These are phyloP conservation scores for Petrolisthes cinctipes DNA, from an alignment of 2,888 invertebrate species.

Conservation along the genomic window DNA sequence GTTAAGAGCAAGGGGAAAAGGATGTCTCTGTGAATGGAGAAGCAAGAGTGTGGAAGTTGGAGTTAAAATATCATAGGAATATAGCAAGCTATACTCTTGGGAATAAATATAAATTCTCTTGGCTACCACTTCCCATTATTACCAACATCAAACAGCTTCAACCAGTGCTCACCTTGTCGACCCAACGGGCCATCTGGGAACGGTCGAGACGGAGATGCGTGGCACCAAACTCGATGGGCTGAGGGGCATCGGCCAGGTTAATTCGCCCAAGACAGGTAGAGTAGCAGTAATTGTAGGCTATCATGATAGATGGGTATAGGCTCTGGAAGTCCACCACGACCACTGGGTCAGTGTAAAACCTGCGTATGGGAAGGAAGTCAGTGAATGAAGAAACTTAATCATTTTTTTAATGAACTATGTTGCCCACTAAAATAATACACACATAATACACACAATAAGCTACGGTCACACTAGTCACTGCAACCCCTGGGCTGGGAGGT, in stretches of 20 bases:
- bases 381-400: no score
- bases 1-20: background rate
- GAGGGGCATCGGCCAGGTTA: conserved; percentile 78
- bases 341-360: conserved; percentile 93
- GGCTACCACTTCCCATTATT: no score
- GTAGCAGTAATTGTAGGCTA: conserved; percentile 99
- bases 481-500: background rate
- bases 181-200: conserved; percentile 74
- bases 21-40: background rate
- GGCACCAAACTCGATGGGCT: conserved; percentile 86
- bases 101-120: no score
- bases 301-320: conserved; percentile 99
- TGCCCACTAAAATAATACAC: no score
- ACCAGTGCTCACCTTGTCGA: conserved; percentile 71
- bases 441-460: background rate
- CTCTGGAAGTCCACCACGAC: conserved; percentile 99
- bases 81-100: no score
- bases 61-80: no score
- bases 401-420: no score
- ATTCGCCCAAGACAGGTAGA: conserved; percentile 95
- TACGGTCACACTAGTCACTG: background rate
- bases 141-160: background rate
- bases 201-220: conserved; percentile 80
- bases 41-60: background rate
- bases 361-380: conserved; percentile 66